Evolutionary conservation across 1,140 invertebrate species (phyloP), one percentile per base, ranked within the genome.

Genomic region (Drosophila miranda): DNA sequence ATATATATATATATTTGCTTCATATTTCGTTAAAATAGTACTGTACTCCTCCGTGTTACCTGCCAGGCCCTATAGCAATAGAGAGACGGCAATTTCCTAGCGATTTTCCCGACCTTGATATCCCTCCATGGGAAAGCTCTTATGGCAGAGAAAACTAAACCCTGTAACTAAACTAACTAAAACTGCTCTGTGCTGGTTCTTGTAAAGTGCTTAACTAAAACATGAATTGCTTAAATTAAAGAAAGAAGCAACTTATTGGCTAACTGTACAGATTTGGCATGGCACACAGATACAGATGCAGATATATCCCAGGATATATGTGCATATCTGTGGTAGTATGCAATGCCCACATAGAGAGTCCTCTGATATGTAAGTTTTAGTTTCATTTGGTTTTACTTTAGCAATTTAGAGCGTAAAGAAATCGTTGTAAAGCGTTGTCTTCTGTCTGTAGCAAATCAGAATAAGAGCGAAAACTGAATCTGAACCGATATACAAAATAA

Each of bases 331-430:
- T 19, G 2, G 30, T 57, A 75, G 23, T 80, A 51, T 59, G 19
- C 11, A 6, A 21, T 68, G 66, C 13, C 62, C 34, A 7, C 21
- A 21, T 59, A 43, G 51, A 61, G 72, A 72, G 74, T 78, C 54
- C 69, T 74, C 71, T 84, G 75, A 63, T 52, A 68, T 84, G 63
- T 86, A 68, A 53, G 62, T 45, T 54, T 67, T 68, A 68, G 53
- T 43, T 68, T 64, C 46, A 34, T 68, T 68, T 64, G 0, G 41
- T 67, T 45, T 14, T 75, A 76, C 57, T 75, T 88, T 89, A 89
- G 87, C 87, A 89, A 89, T 89, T 89, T 89, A 89, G 87, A 63
- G 82, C 75, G 66, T 73, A 89, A 89, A 89, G 86, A 89, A 89
- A 89, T 83, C 68, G 45, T 38, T 66, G 69, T 43, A 43, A 89